phyloP scores from a whole-genome alignment of 2,888 invertebrate species.

The Xylocampa areola region DNA sequence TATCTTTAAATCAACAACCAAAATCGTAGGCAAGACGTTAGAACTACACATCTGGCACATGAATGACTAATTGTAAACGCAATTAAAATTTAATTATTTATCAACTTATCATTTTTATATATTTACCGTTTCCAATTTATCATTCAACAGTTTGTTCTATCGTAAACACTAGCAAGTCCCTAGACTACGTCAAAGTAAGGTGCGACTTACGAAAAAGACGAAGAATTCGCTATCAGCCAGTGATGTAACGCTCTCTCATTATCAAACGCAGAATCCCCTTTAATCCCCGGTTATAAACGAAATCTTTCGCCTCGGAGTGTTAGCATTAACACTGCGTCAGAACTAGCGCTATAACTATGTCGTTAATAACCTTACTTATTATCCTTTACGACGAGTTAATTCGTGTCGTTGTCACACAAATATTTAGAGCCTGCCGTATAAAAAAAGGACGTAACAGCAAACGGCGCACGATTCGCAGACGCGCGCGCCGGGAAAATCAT shows the following conservation, averaged over 20 bases:
- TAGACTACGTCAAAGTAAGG: conserved; percentile 34
- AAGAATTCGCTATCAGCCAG: conserved; percentile 66
- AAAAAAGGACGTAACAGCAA: conserved; percentile 82
- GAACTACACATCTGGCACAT: conserved; percentile 29
- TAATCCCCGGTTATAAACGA: conserved; percentile 86
- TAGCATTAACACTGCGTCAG: conserved; percentile 79
- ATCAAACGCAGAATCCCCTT: conserved; percentile 82
- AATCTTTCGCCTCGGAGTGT: conserved; percentile 82
- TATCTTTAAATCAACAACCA: conserved; percentile 25
- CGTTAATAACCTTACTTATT: conserved; percentile 86
- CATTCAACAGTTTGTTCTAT: conserved; percentile 31
- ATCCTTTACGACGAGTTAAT: conserved; percentile 88
- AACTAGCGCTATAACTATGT: conserved; percentile 72
- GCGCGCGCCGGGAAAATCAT: conserved; percentile 83
- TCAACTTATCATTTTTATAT: conserved; percentile 52
- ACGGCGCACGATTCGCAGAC: conserved; percentile 71
- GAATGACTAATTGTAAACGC: conserved; percentile 44
- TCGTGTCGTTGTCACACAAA: conserved; percentile 83
- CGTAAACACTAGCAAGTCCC: conserved; percentile 48
- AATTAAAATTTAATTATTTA: conserved; percentile 45
- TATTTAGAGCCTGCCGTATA: conserved; percentile 84
- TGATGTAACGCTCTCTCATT: conserved; percentile 82
- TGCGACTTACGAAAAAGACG: too few species aligned
- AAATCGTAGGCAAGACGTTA: conserved; percentile 20
- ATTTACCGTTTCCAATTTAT: conserved; percentile 53